A percentile compares a stretch with the other conserved stretches of the same genome.
These are phyloP conservation scores for Dreissena rostriformis DNA, from an alignment of 1,140 invertebrate genomes.

Conservation along the genomic window DNA sequence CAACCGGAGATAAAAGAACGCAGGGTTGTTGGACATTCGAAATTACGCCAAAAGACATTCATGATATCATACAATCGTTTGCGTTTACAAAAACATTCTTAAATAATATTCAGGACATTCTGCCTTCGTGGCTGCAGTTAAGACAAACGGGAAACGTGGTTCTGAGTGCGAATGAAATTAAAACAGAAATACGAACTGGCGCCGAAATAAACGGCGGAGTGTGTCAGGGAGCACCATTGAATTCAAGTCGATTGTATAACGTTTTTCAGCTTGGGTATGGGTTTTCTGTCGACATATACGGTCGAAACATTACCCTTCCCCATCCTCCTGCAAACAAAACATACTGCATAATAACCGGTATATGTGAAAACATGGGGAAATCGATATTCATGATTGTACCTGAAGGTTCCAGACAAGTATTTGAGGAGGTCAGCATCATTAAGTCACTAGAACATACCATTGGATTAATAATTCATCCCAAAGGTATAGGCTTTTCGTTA, in stretches of 20 bases:
- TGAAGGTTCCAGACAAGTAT: conserved; percentile 18
- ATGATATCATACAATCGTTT: conserved; percentile 22
- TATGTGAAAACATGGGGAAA: conserved; percentile 33
- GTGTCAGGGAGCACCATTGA: conserved; percentile 30
- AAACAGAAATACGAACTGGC: conserved; percentile 12
- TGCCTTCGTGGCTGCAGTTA: conserved; percentile 37
- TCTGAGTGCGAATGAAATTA: conserved; percentile 11
- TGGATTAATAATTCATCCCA: conserved; percentile 8
- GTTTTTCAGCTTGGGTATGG: conserved; percentile 24
- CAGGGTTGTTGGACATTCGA: conserved; percentile 14
- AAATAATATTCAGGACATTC: conserved; percentile 7
- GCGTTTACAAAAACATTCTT: conserved; percentile 38
- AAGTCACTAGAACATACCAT: neutral
- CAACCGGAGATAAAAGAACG: neutral
- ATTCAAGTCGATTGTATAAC: conserved; percentile 19
- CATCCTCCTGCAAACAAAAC: neutral
- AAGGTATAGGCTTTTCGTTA: conserved; percentile 37
- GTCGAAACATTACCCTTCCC: conserved; percentile 11
- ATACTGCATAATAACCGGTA: conserved; percentile 38
- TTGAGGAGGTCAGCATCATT: neutral
- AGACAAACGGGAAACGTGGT: conserved; percentile 20
- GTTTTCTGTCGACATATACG: conserved; percentile 27
- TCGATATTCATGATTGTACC: conserved; percentile 38
- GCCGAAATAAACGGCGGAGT: neutral
- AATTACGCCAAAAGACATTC: neutral